Evolutionary conservation across 2,113 vertebrate genomes (phyloP).

Genomic region (Stictonetta naevosa): DNA sequence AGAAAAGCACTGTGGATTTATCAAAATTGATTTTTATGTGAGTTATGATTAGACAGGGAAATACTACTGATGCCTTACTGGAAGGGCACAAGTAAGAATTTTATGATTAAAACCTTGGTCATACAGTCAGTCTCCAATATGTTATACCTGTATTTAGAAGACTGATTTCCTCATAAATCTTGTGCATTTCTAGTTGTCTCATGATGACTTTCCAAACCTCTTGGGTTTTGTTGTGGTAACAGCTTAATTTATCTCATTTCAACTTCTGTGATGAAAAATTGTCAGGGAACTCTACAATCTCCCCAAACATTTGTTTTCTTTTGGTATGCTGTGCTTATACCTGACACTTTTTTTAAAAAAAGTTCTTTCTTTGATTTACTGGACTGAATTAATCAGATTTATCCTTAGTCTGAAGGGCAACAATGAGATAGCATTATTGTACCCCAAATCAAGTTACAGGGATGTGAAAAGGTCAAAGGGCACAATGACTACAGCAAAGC

Average conservation of each 20-base stretch:
- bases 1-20: neutral
- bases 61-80: slow-evolving; percentile 28
- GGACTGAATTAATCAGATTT: neutral
- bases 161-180: slow-evolving; percentile 60
- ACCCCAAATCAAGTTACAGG: neutral
- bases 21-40: slow-evolving; percentile 46
- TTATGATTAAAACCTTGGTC: slow-evolving; percentile 56
- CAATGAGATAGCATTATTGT: neutral
- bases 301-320: slow-evolving; percentile 28
- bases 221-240: slow-evolving; percentile 50
- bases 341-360: neutral
- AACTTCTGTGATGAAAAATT: slow-evolving; percentile 40
- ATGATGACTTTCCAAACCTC: slow-evolving; percentile 15
- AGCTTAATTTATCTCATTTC: slow-evolving; percentile 71
- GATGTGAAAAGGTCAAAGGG: neutral
- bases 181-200: slow-evolving; percentile 32
- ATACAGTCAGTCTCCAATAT: neutral
- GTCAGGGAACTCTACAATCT: neutral
- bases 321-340: neutral
- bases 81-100: slow-evolving; percentile 8
- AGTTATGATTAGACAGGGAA: slow-evolving; percentile 52
- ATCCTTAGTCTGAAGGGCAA: neutral
- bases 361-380: neutral
- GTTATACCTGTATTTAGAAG: slow-evolving; percentile 41
- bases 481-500: neutral